These are phyloP conservation scores for Omphaloscelis lunosa DNA, from an alignment of 2,888 invertebrate genomes.

Conservation along the genomic window DNA sequence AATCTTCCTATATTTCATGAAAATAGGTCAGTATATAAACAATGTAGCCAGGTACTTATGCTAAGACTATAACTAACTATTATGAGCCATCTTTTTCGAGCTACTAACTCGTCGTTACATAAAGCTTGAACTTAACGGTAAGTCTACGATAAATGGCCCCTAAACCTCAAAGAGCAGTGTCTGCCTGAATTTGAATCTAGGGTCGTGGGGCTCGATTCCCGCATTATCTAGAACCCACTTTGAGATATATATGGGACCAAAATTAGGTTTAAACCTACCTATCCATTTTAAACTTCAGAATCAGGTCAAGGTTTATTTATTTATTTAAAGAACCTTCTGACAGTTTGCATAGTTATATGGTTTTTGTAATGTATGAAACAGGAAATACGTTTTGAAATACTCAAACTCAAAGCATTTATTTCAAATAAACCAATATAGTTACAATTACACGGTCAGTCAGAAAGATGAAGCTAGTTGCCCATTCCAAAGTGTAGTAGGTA, in stretches of 20 bases:
- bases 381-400: not conserved
- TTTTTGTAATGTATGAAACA: not conserved
- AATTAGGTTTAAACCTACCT: not conserved
- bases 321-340: not conserved
- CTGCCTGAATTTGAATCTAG: constrained; percentile 35
- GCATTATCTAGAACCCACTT: not conserved
- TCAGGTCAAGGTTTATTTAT: not conserved
- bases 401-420: no score
- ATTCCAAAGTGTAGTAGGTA: no score
- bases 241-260: not conserved
- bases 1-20: constrained; percentile 1
- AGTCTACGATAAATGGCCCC: constrained; percentile 57
- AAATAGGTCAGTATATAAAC: constrained; percentile 6
- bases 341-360: not conserved
- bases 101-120: constrained; percentile 59
- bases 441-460: no score
- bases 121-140: constrained; percentile 48
- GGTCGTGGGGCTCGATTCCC: not conserved
- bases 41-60: constrained; percentile 23
- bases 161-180: constrained; percentile 36
- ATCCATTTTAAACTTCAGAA: not conserved
- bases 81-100: constrained; percentile 60
- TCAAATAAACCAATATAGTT: no score
- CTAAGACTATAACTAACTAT: constrained; percentile 45
- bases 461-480: no score